phyloP scores from a whole-genome alignment of 2,888 invertebrate species.

The Pantelozetes paolii region DNA sequence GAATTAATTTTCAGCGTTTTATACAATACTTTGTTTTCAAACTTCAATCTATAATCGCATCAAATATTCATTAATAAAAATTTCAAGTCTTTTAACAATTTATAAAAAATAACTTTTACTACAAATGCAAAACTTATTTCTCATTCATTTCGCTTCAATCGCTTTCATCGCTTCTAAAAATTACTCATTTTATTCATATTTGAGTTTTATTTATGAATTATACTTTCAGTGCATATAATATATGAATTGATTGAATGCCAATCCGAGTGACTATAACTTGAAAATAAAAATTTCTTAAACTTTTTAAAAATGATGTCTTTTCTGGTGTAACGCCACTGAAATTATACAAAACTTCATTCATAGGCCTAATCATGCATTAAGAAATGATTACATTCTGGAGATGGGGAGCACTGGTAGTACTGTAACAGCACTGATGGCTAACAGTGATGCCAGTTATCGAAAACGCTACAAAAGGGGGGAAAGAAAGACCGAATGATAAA shows the following conservation, averaged over 20 bases:
- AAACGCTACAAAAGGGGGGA: slow-evolving; percentile 18
- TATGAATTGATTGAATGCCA: slow-evolving; percentile 23
- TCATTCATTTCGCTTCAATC: background rate
- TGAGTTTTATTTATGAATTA: slow-evolving; percentile 14
- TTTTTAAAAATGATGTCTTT: slow-evolving; percentile 35
- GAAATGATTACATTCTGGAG: slow-evolving; percentile 30
- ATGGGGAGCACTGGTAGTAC: slow-evolving; percentile 10
- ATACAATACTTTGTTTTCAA: background rate
- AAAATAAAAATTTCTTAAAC: background rate
- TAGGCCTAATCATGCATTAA: slow-evolving; percentile 37
- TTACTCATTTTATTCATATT: slow-evolving; percentile 12
- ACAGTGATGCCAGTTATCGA: slow-evolving; percentile 26
- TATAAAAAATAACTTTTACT: background rate
- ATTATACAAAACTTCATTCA: slow-evolving; percentile 39
- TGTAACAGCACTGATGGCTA: background rate
- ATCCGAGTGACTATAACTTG: background rate
- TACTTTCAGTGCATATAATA: background rate
- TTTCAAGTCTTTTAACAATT: background rate
- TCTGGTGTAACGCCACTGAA: slow-evolving; percentile 29
- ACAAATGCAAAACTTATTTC: background rate
- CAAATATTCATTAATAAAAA: too few species aligned
- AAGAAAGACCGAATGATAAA: slow-evolving; percentile 26
- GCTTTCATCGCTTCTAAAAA: slow-evolving; percentile 9
- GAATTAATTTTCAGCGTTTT: too few species aligned
- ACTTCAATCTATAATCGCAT: background rate